Evolutionary conservation across 2,113 vertebrate genomes (phyloP).

Genomic region (Rhynchomys soricoides): DNA sequence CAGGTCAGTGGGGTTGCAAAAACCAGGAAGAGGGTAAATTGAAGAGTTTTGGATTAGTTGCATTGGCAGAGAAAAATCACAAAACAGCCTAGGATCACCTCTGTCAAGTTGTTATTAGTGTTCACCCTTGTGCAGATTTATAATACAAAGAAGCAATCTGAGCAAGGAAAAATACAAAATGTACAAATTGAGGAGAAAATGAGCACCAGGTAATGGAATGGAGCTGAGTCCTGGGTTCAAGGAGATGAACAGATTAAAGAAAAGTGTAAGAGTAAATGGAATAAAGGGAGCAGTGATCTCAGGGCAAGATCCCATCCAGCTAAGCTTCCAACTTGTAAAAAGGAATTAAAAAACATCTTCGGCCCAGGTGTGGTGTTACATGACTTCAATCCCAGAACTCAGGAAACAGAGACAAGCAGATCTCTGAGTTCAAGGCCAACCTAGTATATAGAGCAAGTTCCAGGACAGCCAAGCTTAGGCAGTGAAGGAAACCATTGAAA

Average conservation of each 20-base stretch:
- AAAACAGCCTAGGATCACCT: not conserved
- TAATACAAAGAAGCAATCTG: not conserved
- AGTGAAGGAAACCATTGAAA: not conserved
- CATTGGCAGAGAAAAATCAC: not conserved
- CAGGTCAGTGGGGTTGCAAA: not conserved
- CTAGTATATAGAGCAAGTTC: not conserved
- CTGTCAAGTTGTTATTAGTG: not conserved
- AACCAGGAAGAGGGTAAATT: not conserved
- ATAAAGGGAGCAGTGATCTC: not conserved
- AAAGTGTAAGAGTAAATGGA: not conserved
- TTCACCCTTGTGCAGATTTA: not conserved
- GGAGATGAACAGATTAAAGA: not conserved
- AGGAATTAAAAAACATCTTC: not conserved
- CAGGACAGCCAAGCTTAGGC: not conserved
- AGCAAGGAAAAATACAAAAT: not conserved
- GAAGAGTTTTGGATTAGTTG: not conserved
- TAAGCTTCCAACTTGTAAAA: not conserved
- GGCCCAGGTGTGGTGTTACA: not conserved
- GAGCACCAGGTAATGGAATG: not conserved
- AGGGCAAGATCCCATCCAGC: not conserved
- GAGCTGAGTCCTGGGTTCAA: not conserved
- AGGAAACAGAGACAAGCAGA: not conserved
- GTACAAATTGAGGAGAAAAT: not conserved
- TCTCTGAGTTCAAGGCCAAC: not conserved
- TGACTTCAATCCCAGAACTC: not conserved